phyloP scores from a whole-genome alignment of 1,140 invertebrate species.

The Aphis gossypii region DNA sequence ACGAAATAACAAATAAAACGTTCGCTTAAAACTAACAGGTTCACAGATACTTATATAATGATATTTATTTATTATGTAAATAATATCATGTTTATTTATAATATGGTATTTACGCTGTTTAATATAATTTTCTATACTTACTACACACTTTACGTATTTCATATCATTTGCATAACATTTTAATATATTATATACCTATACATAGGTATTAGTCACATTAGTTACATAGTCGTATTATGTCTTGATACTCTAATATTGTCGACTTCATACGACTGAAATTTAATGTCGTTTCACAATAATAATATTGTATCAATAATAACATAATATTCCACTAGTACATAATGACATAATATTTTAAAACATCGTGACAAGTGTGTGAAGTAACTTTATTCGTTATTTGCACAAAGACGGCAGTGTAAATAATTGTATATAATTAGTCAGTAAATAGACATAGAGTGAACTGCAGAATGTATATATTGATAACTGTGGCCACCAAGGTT shows the following conservation, averaged over 20 bases:
- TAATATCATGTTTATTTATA: no score
- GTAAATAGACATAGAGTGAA: neutral
- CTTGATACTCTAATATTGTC: neutral
- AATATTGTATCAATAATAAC: neutral
- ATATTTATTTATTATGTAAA: no score
- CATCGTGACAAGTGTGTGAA: neutral
- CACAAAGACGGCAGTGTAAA: neutral
- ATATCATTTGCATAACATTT: neutral
- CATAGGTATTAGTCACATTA: no score
- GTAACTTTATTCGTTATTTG: neutral
- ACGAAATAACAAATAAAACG: no score
- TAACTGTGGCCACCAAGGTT: neutral
- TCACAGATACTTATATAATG: no score
- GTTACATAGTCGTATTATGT: no score
- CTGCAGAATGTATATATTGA: neutral
- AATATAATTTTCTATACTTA: no score
- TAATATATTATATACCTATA: neutral
- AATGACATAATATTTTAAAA: neutral
- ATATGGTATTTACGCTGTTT: no score
- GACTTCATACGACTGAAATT: neutral
- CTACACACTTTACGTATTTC: no score
- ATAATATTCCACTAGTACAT: neutral
- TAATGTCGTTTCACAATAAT: neutral
- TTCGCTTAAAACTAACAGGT: no score
- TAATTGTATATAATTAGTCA: neutral